These are phyloP conservation scores for Actinostola sp. DNA, from an alignment of 92 coral and sea anemone species.

Conservation along the genomic window DNA sequence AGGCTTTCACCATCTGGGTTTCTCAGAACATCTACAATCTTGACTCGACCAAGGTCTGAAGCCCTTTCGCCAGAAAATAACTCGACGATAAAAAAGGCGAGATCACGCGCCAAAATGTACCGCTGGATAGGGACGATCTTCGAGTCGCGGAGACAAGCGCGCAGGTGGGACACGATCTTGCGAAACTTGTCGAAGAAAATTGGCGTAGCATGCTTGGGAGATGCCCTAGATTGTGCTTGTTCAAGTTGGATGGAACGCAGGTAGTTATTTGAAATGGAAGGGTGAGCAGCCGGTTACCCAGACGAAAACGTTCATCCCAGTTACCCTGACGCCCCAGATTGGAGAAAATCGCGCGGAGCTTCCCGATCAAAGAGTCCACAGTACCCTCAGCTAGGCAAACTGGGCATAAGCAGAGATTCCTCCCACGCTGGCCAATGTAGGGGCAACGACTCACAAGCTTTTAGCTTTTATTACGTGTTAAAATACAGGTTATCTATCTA, in stretches of 20 bases:
- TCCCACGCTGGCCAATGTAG: background rate
- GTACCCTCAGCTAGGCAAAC: constrained; percentile 1
- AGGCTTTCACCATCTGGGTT: constrained; percentile 20
- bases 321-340: background rate
- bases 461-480: too few species aligned
- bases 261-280: constrained; percentile 10
- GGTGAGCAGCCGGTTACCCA: constrained; percentile 17
- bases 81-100: constrained; percentile 17
- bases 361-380: constrained; percentile 16
- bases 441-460: background rate
- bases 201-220: constrained; percentile 34
- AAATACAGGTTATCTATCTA: too few species aligned
- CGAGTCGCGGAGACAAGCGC: constrained; percentile 5
- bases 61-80: constrained; percentile 38
- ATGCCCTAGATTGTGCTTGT: constrained; percentile 34
- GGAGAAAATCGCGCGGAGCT: constrained; percentile 8
- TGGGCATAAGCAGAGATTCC: background rate
- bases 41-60: constrained; percentile 37
- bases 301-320: background rate
- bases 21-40: constrained; percentile 30
- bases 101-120: constrained; percentile 9
- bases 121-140: background rate
- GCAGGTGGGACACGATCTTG: constrained; percentile 13
- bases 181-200: constrained; percentile 34
- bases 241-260: constrained; percentile 29